A percentile compares a stretch with the other conserved stretches of the same genome.
Evolutionary conservation across 92 coral and sea anemone species (phyloP).

Genomic region (Plumapathes pennacea): DNA sequence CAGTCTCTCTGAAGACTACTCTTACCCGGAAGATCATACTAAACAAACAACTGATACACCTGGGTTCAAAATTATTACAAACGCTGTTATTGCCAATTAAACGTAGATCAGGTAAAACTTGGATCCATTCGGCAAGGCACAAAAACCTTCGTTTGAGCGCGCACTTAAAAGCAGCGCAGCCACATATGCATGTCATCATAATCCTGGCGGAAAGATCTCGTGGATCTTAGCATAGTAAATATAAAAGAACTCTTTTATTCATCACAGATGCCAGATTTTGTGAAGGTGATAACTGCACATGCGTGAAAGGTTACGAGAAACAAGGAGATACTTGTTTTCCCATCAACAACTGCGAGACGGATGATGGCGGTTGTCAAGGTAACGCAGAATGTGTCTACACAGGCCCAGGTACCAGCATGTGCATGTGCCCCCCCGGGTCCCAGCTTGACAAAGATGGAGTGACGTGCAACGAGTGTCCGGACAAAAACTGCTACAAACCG

Average conservation of each 20-base stretch:
- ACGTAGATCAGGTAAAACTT: too few species aligned
- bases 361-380: slow-evolving; percentile 42
- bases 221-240: too few species aligned
- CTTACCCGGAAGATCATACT: too few species aligned
- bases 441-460: slow-evolving; percentile 27
- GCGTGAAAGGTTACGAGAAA: slow-evolving; percentile 39
- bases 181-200: too few species aligned
- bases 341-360: slow-evolving; percentile 47
- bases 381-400: slow-evolving; percentile 55
- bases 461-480: slow-evolving; percentile 21
- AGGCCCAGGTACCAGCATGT: slow-evolving; percentile 46
- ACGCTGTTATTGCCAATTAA: too few species aligned
- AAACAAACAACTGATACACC: too few species aligned
- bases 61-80: too few species aligned
- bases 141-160: too few species aligned
- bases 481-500: slow-evolving; percentile 34
- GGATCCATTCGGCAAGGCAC: too few species aligned
- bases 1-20: too few species aligned
- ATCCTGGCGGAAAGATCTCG: too few species aligned
- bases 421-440: slow-evolving; percentile 43
- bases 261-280: slow-evolving; percentile 31
- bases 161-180: too few species aligned
- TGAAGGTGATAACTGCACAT: slow-evolving; percentile 7
- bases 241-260: background rate
- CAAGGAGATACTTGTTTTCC: slow-evolving; percentile 41